phyloP scores from a whole-genome alignment of 2,797 vertebrate genomes.

The Poeciliopsis paucimaculata region DNA sequence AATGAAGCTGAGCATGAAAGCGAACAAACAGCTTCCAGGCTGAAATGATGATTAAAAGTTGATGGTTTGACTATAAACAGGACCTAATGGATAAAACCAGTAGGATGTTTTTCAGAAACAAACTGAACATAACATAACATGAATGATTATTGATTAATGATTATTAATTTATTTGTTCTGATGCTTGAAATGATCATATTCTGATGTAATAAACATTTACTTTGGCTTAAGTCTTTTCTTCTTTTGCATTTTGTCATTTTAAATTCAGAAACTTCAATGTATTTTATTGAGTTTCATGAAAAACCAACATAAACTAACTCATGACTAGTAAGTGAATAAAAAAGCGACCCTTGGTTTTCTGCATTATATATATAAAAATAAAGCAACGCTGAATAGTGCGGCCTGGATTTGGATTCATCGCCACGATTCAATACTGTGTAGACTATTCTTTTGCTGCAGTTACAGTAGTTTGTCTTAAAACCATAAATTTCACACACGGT shows the following conservation, averaged over 20 bases:
- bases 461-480: neutral
- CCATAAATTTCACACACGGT: too few relatives aligned
- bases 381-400: neutral
- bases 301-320: neutral
- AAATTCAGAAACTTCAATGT: neutral
- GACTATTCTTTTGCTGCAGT: neutral
- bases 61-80: neutral
- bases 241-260: neutral
- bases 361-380: neutral
- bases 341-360: neutral
- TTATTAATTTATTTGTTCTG: neutral
- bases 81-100: neutral
- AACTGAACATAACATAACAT: neutral
- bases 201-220: neutral
- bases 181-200: neutral
- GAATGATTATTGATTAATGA: neutral
- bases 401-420: neutral
- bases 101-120: neutral
- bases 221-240: neutral
- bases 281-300: neutral
- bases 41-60: neutral
- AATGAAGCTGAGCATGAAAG: neutral
- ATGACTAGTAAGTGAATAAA: neutral
- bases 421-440: neutral
- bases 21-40: constrained; percentile 4